A percentile compares a stretch with the other conserved stretches of the same genome.
These are phyloP conservation scores for Tragelaphus scriptus DNA, from an alignment of 2,113 vertebrate genomes.

Conservation along the genomic window DNA sequence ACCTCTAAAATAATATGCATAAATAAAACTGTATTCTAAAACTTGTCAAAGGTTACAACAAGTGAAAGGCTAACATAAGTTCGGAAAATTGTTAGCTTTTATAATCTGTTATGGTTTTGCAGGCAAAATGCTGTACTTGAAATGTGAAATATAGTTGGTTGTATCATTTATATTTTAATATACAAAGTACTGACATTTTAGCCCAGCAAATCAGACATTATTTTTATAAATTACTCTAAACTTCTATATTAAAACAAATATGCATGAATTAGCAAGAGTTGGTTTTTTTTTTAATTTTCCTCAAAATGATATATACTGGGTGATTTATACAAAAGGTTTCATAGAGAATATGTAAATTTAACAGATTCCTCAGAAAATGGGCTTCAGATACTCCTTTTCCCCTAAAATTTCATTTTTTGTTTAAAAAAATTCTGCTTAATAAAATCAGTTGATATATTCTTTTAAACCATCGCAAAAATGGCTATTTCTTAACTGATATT, in stretches of 20 bases:
- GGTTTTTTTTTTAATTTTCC: constrained; percentile 52
- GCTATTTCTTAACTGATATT: constrained; percentile 48
- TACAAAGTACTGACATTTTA: neutral
- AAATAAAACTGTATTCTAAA: constrained; percentile 38
- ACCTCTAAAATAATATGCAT: neutral
- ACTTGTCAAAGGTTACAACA: constrained; percentile 40
- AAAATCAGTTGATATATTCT: constrained; percentile 19
- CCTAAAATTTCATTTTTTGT: constrained; percentile 28
- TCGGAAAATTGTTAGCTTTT: constrained; percentile 68
- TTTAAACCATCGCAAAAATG: constrained; percentile 1
- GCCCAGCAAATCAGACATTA: constrained; percentile 29
- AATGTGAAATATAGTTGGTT: constrained; percentile 70
- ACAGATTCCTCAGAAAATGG: constrained; percentile 35
- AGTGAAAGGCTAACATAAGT: constrained; percentile 62
- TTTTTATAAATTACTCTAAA: constrained; percentile 70
- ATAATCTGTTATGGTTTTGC: constrained; percentile 65
- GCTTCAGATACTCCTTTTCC: constrained; percentile 9
- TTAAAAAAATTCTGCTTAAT: constrained; percentile 28
- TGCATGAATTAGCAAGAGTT: constrained; percentile 35
- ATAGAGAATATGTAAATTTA: constrained; percentile 42
- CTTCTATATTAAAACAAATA: constrained; percentile 67
- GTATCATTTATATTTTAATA: constrained; percentile 38
- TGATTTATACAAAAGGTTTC: constrained; percentile 55
- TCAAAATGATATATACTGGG: constrained; percentile 62
- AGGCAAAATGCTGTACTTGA: constrained; percentile 64